phyloP scores from a whole-genome alignment of 2,113 vertebrate genomes.

The Ptilorrhoa leucosticta region DNA sequence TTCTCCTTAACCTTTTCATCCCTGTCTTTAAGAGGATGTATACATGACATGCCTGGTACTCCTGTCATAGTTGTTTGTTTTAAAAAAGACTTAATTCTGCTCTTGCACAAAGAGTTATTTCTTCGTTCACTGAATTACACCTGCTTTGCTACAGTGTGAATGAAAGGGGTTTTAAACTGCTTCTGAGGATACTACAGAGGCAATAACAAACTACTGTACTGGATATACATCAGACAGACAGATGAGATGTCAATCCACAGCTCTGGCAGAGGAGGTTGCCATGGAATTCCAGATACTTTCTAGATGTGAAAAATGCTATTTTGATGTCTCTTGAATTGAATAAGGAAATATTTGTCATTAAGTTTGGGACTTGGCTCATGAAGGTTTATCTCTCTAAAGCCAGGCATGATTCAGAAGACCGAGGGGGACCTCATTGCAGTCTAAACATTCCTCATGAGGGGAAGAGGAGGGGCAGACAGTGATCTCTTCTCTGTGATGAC shows the following conservation, averaged over 20 bases:
- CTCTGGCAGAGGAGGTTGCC: neutral
- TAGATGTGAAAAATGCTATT: constrained; percentile 18
- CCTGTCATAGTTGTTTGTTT: neutral
- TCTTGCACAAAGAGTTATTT: neutral
- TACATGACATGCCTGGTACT: no score
- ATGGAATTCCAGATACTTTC: neutral
- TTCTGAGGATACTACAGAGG: neutral
- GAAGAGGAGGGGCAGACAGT: neutral
- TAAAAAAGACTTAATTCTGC: neutral
- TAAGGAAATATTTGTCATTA: constrained; percentile 7
- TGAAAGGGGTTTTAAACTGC: neutral
- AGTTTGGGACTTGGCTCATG: neutral
- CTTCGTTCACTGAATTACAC: neutral
- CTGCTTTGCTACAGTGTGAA: neutral
- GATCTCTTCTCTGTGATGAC: neutral
- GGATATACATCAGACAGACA: neutral
- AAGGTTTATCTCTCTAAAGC: neutral
- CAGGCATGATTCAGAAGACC: neutral
- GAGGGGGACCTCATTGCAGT: neutral
- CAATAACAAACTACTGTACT: neutral
- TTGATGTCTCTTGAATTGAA: neutral
- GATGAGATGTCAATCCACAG: neutral
- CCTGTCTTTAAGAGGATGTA: neutral
- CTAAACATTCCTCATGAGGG: neutral
- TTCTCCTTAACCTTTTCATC: neutral